Evolutionary conservation across 53 echinoderm and acorn worm genomes (phyloP), one percentile per base, ranked within the genome.

Genomic region (Apostichopus leukothele): DNA sequence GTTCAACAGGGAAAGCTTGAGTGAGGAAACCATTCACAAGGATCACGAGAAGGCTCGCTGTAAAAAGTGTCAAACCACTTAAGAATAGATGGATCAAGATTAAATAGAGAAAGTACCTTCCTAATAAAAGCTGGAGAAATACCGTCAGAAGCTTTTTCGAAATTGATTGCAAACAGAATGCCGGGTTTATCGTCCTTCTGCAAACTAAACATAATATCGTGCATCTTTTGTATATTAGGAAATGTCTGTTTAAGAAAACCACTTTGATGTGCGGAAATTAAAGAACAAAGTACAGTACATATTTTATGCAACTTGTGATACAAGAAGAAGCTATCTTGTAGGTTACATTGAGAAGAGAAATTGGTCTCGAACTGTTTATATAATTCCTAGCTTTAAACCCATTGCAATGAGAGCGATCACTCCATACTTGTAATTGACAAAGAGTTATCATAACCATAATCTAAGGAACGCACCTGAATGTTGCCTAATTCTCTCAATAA

Each of bases 271-370:
- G 19, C 7, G 12, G 83, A 83, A 21, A 83, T 5, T 60, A 83
- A 26, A 57, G 19, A 20, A 9, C 0, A 1, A 4, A 83, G 25
- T 22, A 59, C 61, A 83, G 0, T 9, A n/a, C n/a, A n/a, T n/a
- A n/a, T 61, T 83, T 83, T 51, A 66, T 1, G 5, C 60, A 21
- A 23, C 63, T 60, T 1, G 63, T 3, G 19, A 83, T 60, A 19
- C 83, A 83, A 5, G 26, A 60, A 4, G 60, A 83, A 7, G 60
- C 83, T 3, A 83, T 21, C 10, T 83, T 83, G 61, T 60, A 83
- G 22, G 83, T 60, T 8, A 61, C 61, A 83, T 83, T 83, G 20
- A 83, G 61, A 61, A 83, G 83, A 19, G 83, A 83, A 19, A 60
- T 83, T 23, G 83, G 10, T 25, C 83, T 83, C 60, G 66, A 57